A percentile compares a stretch with the other conserved stretches of the same genome.
These are phyloP conservation scores for Cylas formicarius DNA, from an alignment of 1,140 invertebrate species.

Conservation along the genomic window DNA sequence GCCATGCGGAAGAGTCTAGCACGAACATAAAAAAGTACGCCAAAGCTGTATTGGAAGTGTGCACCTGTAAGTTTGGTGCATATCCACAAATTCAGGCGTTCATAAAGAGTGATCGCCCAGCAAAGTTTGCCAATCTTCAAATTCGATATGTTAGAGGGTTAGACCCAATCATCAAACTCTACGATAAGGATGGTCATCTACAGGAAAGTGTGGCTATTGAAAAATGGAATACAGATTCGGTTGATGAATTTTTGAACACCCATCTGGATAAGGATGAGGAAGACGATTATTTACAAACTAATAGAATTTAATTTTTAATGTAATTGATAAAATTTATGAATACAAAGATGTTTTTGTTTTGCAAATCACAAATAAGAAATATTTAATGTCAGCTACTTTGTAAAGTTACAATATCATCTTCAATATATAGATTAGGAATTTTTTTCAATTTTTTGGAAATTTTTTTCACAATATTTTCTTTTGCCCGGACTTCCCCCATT, in stretches of 20 bases:
- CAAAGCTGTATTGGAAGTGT: constrained; percentile 83
- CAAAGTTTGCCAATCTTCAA: constrained; percentile 80
- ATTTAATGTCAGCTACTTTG: too few species aligned
- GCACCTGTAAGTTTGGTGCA: constrained; percentile 90
- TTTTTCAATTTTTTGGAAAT: constrained; percentile 45
- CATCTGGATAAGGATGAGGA: constrained; percentile 59
- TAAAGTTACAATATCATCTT: too few species aligned
- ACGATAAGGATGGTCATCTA: constrained; percentile 73
- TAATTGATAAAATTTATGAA: constrained; percentile 6
- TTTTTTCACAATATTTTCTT: constrained; percentile 39
- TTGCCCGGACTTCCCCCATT: constrained; percentile 25
- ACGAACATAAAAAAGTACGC: constrained; percentile 65
- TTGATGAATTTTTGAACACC: constrained; percentile 87
- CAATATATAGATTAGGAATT: constrained; percentile 26
- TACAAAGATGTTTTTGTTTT: too few species aligned
- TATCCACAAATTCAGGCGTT: constrained; percentile 96
- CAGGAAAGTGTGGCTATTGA: constrained; percentile 86
- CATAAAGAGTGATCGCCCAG: constrained; percentile 78
- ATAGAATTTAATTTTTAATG: constrained; percentile 39
- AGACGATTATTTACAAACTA: constrained; percentile 53
- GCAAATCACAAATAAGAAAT: too few species aligned
- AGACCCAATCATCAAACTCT: constrained; percentile 86
- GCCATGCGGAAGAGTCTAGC: constrained; percentile 56
- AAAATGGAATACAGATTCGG: constrained; percentile 94
- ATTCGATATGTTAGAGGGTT: constrained; percentile 85